Base-by-base conservation (phyloP, 2,888 invertebrate genomes). In the Melanostoma scalare region DNA sequence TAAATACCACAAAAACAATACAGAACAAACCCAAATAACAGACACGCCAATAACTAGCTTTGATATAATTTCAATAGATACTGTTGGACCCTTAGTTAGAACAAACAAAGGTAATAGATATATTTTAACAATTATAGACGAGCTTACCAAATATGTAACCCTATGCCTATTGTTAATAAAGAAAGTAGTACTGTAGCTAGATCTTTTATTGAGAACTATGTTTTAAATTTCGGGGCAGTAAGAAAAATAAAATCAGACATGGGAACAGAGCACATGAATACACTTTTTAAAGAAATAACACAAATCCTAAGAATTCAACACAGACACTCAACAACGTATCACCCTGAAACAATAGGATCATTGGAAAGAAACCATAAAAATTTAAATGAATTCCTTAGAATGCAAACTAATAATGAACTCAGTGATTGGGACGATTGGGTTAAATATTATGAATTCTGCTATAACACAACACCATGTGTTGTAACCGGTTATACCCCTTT, bases 81-180 rank as follows among this genome's bases (percentile, higher is more conserved):
- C 52, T 20, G 33, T 55, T 6, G 55, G 55, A 38, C 55, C 36
- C 6, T 20, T 55, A 8, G 36, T 36, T 10, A 68, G 44, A n/a
- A 8, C 63, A 30, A 56, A n/a, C 3, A 78, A 72, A 60, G 30
- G 30, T 35, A 67, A 75, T 52, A 72, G 65, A 35, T 52, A 73
- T 10, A 68, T 73, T 48, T 68, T 79, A 56, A 63, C 50, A 20
- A 58, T 35, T 3, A 69, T 74, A 5, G 74, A 65, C 20, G 74
- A 65, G 53, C 69, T 74, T 38, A 50, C 48, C 6, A 73, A 68
- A 50, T 52, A 79, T 9, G 50, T 50, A 6, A 50, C 31, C 1
- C 50, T 50, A 30, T 50, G 50, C 31, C 65, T 40, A 50, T 50
- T n/a, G 9, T 50, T 31, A 50, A 50, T 8, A 50, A 50, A 50